Percentiles rank a stretch among this genome's conserved stretches.
These are phyloP conservation scores for Eriosoma lanigerum DNA, from an alignment of 1,140 invertebrate species.

Conservation along the genomic window DNA sequence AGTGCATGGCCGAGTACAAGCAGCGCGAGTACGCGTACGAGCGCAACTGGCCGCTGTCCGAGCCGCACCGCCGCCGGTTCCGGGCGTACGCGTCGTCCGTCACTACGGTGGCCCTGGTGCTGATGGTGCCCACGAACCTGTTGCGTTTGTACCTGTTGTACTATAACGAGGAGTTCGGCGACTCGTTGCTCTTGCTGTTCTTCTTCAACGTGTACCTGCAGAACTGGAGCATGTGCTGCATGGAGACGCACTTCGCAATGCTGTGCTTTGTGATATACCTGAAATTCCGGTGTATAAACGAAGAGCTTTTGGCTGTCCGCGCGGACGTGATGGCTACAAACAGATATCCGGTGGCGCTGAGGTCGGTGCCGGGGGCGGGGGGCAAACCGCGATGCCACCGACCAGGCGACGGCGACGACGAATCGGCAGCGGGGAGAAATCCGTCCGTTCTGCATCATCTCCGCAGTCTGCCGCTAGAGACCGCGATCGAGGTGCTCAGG, in stretches of 20 bases:
- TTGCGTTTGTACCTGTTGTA: not conserved
- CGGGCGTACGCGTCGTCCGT: not conserved
- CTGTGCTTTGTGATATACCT: slow-evolving; percentile 13
- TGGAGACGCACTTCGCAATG: slow-evolving; percentile 18
- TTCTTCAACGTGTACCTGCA: slow-evolving; percentile 29
- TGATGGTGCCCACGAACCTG: slow-evolving; percentile 17
- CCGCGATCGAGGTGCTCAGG: not conserved
- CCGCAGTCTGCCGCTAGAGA: not conserved
- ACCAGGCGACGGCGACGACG: not conserved
- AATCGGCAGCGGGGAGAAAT: too few species aligned
- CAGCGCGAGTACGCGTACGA: not conserved
- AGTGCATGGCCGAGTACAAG: not conserved
- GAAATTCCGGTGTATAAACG: not conserved
- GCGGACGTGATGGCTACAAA: slow-evolving; percentile 28
- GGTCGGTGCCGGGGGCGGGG: not conserved
- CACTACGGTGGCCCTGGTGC: not conserved
- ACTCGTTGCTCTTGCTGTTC: not conserved
- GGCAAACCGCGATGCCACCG: not conserved
- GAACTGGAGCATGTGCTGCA: slow-evolving; percentile 36
- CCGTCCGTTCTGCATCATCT: not conserved
- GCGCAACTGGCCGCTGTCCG: not conserved
- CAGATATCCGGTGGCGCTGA: slow-evolving; percentile 19
- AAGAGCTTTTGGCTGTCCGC: not conserved
- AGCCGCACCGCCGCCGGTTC: not conserved
- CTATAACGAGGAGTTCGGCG: not conserved